Percentiles rank a stretch among this genome's conserved stretches.
These are phyloP conservation scores for Narcine bancroftii DNA, from an alignment of 2,113 vertebrate species.

Conservation along the genomic window DNA sequence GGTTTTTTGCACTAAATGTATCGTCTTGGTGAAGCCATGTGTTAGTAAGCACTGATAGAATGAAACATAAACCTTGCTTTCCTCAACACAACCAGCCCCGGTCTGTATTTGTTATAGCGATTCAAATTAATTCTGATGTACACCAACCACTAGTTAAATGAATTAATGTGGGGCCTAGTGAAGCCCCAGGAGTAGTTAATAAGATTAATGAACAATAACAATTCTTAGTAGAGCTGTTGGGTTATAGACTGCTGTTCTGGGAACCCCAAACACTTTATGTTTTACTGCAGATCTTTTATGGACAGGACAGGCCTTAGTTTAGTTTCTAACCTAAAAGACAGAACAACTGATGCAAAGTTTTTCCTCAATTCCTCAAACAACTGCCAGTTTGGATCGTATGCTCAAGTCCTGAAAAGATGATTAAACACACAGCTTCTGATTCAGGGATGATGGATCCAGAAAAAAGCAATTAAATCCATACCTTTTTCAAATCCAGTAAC, in stretches of 20 bases:
- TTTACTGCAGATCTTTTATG: background rate
- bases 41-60: background rate
- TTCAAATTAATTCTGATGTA: background rate
- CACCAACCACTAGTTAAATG: background rate
- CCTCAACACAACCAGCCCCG: background rate
- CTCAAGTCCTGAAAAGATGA: background rate
- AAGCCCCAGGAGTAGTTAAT: background rate
- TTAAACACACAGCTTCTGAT: background rate
- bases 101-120: background rate
- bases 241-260: background rate
- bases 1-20: background rate
- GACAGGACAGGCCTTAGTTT: background rate
- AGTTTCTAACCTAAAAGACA: background rate
- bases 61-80: background rate
- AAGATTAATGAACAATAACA: background rate
- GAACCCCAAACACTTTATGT: background rate
- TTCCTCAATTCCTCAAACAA: background rate
- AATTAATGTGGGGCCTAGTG: background rate
- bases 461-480: background rate
- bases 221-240: background rate
- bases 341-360: background rate
- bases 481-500: background rate
- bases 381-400: background rate
- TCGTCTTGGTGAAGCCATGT: background rate
- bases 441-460: background rate